Evolutionary conservation across 2,113 vertebrate genomes (phyloP).

Genomic region (Otis tarda): DNA sequence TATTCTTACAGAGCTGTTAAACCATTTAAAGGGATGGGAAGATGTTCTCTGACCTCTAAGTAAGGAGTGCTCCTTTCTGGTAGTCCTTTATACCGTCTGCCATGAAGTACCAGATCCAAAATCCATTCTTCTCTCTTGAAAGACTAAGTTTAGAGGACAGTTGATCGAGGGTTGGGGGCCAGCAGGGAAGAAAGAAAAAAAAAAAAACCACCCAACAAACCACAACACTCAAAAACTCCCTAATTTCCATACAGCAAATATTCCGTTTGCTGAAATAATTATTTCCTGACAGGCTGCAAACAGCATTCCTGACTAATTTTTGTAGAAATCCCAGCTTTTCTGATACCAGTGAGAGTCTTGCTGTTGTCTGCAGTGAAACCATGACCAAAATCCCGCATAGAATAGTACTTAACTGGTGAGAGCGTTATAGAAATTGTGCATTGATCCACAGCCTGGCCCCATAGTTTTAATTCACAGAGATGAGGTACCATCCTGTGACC

Average conservation of each 20-base stretch:
- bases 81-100: not conserved
- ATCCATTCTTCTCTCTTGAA: not conserved
- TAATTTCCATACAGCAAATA: not conserved
- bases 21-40: not conserved
- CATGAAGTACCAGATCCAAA: not conserved
- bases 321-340: not conserved
- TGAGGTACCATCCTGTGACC: not conserved
- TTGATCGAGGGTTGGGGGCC: not conserved
- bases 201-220: not conserved
- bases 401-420: not conserved
- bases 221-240: no score
- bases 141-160: not conserved
- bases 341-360: not conserved
- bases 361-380: not conserved
- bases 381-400: not conserved
- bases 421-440: not conserved
- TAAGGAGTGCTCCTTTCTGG: not conserved
- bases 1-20: slow-evolving; percentile 11
- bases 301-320: not conserved
- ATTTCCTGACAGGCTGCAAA: not conserved
- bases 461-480: not conserved
- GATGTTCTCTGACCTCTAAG: not conserved
- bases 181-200: not conserved
- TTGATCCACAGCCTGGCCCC: not conserved
- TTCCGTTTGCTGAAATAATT: not conserved